Evolutionary conservation across 1,140 invertebrate genomes (phyloP).

Genomic region (Drosophila kepulauana): DNA sequence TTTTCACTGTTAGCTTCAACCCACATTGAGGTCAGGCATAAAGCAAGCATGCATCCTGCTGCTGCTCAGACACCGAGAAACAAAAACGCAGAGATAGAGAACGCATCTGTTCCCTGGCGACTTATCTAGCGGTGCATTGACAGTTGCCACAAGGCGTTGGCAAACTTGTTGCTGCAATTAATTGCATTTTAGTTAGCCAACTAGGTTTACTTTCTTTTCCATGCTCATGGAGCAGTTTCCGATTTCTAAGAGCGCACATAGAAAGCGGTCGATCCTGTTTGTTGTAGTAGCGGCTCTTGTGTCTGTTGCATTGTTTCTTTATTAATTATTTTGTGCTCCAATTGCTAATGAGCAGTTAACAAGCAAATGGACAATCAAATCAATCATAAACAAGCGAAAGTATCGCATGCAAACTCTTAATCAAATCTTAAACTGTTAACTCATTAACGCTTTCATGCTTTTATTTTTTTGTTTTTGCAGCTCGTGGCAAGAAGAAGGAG

Average conservation of each 20-base stretch:
- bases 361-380: conserved; percentile 18
- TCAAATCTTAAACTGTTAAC: conserved; percentile 14
- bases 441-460: not conserved
- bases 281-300: not conserved
- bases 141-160: conserved; percentile 46
- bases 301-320: conserved; percentile 7
- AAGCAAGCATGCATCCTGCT: conserved; percentile 18
- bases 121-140: conserved; percentile 70
- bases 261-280: conserved; percentile 80
- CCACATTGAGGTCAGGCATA: conserved; percentile 71
- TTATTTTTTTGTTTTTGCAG: conserved; percentile 81
- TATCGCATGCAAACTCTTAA: conserved; percentile 56
- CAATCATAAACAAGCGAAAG: conserved; percentile 66
- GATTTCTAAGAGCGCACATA: conserved; percentile 70
- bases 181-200: conserved; percentile 75
- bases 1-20: conserved; percentile 77
- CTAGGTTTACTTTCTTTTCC: conserved; percentile 77
- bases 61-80: no score
- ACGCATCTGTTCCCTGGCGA: conserved; percentile 21
- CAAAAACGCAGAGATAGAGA: not conserved
- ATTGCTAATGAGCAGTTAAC: conserved; percentile 73
- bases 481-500: conserved; percentile 91
- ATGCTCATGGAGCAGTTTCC: conserved; percentile 58
- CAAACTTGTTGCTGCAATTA: conserved; percentile 64
- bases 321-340: conserved; percentile 74